Conservation (phyloP, 2,797 vertebrate genomes). For the Glossophaga mutica region DNA sequence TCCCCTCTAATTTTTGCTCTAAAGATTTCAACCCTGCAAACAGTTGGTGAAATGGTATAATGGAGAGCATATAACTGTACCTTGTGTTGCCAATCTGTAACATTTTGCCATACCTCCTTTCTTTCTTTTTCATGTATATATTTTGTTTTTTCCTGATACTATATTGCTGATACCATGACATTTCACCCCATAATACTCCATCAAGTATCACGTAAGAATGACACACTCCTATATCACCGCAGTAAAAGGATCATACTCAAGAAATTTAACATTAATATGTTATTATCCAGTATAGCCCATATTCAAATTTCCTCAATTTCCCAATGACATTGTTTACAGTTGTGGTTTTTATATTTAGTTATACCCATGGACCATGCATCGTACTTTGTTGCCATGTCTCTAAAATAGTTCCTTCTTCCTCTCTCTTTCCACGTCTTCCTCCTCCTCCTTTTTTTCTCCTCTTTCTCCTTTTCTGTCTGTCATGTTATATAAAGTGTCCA, state of each 20-base stretch:
- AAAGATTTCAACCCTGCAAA: neutral
- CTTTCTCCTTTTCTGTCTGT: neutral
- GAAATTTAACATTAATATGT: neutral
- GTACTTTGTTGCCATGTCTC: neutral
- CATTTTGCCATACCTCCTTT: neutral
- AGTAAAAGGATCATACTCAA: neutral
- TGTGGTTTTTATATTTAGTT: neutral
- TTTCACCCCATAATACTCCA: neutral
- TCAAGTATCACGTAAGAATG: neutral
- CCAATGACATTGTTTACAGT: neutral
- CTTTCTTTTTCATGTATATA: neutral
- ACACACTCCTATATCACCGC: neutral
- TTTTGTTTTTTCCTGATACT: neutral
- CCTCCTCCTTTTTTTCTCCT: neutral
- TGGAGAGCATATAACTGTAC: neutral
- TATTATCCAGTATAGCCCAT: neutral
- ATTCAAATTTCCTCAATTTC: neutral
- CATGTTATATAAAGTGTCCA: neutral
- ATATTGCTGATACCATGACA: neutral
- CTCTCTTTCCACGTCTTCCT: neutral
- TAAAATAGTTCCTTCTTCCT: neutral
- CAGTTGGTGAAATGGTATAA: neutral
- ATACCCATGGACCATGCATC: neutral
- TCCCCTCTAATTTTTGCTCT: neutral
- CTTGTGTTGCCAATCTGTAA: neutral